Base-by-base conservation (phyloP, 2,888 invertebrate genomes). In the Seira musarum region DNA sequence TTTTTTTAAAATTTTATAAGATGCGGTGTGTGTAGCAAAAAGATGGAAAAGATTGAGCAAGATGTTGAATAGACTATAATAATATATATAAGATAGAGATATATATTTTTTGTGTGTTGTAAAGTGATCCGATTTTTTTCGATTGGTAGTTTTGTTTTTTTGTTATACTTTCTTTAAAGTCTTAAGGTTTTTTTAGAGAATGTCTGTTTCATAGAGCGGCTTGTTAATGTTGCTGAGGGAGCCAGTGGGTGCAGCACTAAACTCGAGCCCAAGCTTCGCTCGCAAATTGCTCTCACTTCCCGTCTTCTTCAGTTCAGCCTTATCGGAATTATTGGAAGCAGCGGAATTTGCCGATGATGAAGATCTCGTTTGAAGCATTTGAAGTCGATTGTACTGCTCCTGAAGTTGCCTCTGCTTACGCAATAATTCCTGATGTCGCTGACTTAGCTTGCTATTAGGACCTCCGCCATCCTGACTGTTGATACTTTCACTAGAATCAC, bases 351-450 rank as follows among this genome's bases (percentile, higher is more conserved):
- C 64, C 85, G 87, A 63, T 69, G 92, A 68, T 8, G 68, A 64
- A 21, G 76, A 72, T 84, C 87, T 49, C 40, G 40, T 93, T 88
- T 96, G 96, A 84, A 96, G 91, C 90, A 95, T 94, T 88, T 97
- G 96, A 80, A 97, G 90, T 22, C 96, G 92, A 19, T 95, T 94
- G 89, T 96, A 97, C 88, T 97, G 97, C 87, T 97, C 96, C 88
- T 97, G 96, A 21, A 97, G 90, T 19, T 95, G 94, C 87, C 93
- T 93, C 88, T 97, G 97, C 87, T 96, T 96, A 85, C 94, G 93
- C 15, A 97, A 90, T 24, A 97, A 90, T 88, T 97, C 96, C 88
- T 96, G 95, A 88, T 97, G 97, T 2, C 96, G 92, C 88, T 94
- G 93, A 88, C 96, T 96, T 70, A 97, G 90, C 68, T 80, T 75